A percentile compares a stretch with the other conserved stretches of the same genome.
These are phyloP conservation scores for Hypomesus transpacificus DNA, from an alignment of 2,113 vertebrate genomes.

Conservation along the genomic window DNA sequence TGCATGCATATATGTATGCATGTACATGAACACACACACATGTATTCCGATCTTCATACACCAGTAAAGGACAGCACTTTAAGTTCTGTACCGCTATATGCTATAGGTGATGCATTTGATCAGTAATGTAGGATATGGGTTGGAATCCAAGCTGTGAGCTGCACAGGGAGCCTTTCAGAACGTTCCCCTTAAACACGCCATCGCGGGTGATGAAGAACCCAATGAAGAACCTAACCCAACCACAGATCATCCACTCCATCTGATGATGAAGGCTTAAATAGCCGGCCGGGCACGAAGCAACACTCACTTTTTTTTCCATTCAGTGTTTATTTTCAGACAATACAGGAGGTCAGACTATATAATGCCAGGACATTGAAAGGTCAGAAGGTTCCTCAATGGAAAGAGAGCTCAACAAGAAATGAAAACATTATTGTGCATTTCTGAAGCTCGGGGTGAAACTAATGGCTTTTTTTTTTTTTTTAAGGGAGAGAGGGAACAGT, in stretches of 20 bases:
- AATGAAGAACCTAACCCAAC: no score
- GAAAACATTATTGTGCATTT: conserved; percentile 51
- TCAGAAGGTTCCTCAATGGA: conserved; percentile 43
- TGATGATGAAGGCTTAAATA: conserved; percentile 28
- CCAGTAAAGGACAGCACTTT: no score
- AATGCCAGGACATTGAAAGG: conserved; percentile 27
- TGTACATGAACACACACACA: no score
- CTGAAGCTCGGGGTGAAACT: conserved; percentile 46
- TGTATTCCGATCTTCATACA: no score
- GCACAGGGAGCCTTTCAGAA: neutral
- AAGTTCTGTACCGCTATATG: no score
- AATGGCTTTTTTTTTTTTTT: conserved; percentile 38
- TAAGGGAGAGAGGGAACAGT: conserved; percentile 35
- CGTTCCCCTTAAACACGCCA: neutral
- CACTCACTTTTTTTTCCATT: conserved; percentile 21
- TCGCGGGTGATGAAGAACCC: no score
- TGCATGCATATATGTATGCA: no score
- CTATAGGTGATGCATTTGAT: no score
- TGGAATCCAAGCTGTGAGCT: no score
- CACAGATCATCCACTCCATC: conserved; percentile 35
- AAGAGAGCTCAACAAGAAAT: conserved; percentile 53
- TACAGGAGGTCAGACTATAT: conserved; percentile 45
- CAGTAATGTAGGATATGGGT: no score
- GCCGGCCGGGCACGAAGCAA: conserved; percentile 34
- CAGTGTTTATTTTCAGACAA: conserved; percentile 42